Conservation (phyloP, 2,797 vertebrate genomes). For the Mustela erminea region DNA sequence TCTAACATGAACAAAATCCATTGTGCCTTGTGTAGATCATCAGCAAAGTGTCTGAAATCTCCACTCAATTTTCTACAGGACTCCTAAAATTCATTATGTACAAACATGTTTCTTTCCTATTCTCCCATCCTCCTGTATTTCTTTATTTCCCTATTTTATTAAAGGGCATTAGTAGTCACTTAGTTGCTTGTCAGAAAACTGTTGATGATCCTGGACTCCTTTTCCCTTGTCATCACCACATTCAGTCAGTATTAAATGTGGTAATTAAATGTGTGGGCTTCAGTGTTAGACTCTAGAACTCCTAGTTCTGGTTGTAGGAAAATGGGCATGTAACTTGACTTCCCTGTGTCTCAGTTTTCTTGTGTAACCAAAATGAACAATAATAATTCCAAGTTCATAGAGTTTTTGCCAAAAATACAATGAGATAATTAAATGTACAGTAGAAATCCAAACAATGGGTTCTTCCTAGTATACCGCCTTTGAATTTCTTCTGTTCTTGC, state of each 20-base stretch:
- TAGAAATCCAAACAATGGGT: neutral
- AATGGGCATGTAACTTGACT: neutral
- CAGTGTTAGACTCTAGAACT: neutral
- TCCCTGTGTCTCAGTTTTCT: neutral
- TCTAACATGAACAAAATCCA: neutral
- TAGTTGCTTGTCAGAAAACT: neutral
- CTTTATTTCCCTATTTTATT: neutral
- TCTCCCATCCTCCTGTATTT: neutral
- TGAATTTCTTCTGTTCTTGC: neutral
- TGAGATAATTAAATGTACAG: neutral
- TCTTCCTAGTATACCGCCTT: neutral
- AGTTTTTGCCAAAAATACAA: neutral
- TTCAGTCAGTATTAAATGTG: neutral
- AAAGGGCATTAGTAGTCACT: neutral
- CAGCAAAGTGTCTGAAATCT: neutral
- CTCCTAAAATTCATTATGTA: neutral
- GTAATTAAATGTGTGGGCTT: neutral
- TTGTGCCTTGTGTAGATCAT: neutral
- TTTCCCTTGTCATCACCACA: neutral
- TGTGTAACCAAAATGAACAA: neutral
- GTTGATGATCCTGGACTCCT: neutral
- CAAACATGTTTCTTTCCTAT: neutral
- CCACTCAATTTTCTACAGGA: neutral
- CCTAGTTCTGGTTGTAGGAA: neutral
- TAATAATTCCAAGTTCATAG: slow-evolving; percentile 5